Base-by-base conservation (phyloP, 2,888 invertebrate genomes). In the Caenorhabditis sp. region DNA sequence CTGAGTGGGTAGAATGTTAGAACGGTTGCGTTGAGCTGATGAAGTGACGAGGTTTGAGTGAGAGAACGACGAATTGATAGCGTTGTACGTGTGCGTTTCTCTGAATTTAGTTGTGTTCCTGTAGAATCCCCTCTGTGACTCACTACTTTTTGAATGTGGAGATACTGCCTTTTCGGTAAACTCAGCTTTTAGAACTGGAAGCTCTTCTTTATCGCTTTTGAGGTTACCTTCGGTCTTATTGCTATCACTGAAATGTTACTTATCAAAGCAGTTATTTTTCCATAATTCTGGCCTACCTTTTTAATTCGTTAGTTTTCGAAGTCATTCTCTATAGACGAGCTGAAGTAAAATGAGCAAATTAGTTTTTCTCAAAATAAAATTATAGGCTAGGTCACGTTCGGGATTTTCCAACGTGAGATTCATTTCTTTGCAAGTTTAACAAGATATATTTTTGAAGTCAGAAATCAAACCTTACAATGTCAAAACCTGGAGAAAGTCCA, bases 1-100 rank as follows among this genome's bases (percentile, higher is more conserved):
- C n/a, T 7, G 25, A 74, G 58, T 3, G 63, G 58, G 59, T 70
- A 67, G 36, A 74, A 74, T 3, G 74, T 74, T 17, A 74, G 62
- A 0, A 67, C 27, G n/a, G 74, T 74, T 10, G 74, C 69, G 43
- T 43, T 43, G 43, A 43, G 43, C 3, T 43, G 43, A 43, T 43
- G 5, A 14, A 43, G 43, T 3, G 43, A 43, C 14, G 43, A 10
- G 43, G 43, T 17, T 17, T 17, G 14, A 17, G 43, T 43, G 2
- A 43, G 43, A 43, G 43, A 43, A 43, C 43, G 43, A 43, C 43
- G 43, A 14, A 43, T 43, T 43, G 43, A 43, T 5, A 43, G 43
- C 5, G 43, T 43, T 43, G 43, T 43, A 14, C 43, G 43, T 10
- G 12, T 43, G 7, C 43, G 43, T 17, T 14, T 43, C 12, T 43